Conservation (phyloP, 2,888 invertebrate genomes). For the Dichetophora obliterata region DNA sequence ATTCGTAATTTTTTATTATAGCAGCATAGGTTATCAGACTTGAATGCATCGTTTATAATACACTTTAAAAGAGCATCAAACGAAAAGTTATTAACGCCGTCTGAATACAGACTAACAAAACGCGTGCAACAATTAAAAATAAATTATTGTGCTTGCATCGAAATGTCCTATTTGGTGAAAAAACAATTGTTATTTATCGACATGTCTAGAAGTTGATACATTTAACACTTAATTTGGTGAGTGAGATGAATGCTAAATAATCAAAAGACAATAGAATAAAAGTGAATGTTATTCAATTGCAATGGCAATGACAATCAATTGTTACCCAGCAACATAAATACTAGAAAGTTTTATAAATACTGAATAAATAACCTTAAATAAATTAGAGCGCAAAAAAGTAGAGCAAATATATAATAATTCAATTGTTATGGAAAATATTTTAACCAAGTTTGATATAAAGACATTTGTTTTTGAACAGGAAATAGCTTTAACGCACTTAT, state of each 20-base stretch:
- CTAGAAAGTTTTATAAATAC: neutral
- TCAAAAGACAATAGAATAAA: neutral
- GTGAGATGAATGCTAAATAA: neutral
- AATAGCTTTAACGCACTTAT: too few species aligned
- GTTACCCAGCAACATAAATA: neutral
- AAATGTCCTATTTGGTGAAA: neutral
- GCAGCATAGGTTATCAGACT: neutral
- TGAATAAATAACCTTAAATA: neutral
- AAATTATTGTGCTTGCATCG: neutral
- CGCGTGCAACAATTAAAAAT: neutral
- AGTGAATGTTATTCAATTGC: neutral
- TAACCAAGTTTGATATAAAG: too few species aligned
- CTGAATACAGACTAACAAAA: neutral
- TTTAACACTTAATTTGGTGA: neutral
- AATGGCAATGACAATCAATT: neutral
- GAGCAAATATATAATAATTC: too few species aligned
- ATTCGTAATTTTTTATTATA: neutral
- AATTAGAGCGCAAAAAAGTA: too few species aligned
- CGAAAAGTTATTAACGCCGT: too few species aligned
- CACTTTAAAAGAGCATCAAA: too few species aligned
- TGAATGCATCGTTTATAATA: too few species aligned
- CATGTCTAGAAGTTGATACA: constrained; percentile 7
- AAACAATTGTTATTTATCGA: neutral
- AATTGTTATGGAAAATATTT: too few species aligned
- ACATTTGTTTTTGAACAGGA: too few species aligned